These are phyloP conservation scores for Gonatopus flavifemur DNA, from an alignment of 1,140 invertebrate genomes.

Conservation along the genomic window DNA sequence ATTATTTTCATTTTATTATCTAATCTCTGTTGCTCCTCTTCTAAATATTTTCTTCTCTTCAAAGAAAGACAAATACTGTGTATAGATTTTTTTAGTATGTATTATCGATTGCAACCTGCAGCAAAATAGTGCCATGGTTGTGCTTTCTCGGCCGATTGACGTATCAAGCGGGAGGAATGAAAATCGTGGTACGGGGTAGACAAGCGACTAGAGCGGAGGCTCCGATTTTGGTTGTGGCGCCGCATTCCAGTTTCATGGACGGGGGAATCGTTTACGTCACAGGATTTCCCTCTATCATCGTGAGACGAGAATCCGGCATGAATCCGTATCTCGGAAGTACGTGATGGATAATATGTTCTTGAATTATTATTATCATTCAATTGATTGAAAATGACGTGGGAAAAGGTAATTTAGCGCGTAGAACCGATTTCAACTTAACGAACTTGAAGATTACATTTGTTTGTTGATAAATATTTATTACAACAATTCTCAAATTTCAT, in stretches of 20 bases:
- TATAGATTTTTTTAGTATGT: background rate
- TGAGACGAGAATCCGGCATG: slow-evolving; percentile 73
- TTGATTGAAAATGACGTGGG: too few relatives aligned
- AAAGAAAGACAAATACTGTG: too few relatives aligned
- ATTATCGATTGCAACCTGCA: slow-evolving; percentile 38
- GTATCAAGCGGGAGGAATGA: slow-evolving; percentile 77
- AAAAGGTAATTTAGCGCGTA: too few relatives aligned
- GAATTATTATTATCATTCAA: too few relatives aligned
- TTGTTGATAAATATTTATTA: too few relatives aligned
- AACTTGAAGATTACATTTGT: too few relatives aligned
- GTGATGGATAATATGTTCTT: slow-evolving; percentile 45
- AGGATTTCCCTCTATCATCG: slow-evolving; percentile 78
- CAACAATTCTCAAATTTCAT: too few relatives aligned
- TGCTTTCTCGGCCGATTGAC: slow-evolving; percentile 72
- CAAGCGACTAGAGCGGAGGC: slow-evolving; percentile 74
- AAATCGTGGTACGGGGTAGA: slow-evolving; percentile 73
- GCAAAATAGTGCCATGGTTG: slow-evolving; percentile 63
- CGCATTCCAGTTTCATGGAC: slow-evolving; percentile 86
- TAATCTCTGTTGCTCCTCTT: background rate
- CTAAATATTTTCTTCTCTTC: background rate
- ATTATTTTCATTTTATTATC: background rate
- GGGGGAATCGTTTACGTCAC: slow-evolving; percentile 79
- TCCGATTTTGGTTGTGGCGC: slow-evolving; percentile 81
- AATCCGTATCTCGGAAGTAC: slow-evolving; percentile 85
- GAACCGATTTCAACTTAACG: too few relatives aligned